Evolutionary conservation across 2,113 vertebrate species (phyloP).

Genomic region (Himantopus leucocephalus): DNA sequence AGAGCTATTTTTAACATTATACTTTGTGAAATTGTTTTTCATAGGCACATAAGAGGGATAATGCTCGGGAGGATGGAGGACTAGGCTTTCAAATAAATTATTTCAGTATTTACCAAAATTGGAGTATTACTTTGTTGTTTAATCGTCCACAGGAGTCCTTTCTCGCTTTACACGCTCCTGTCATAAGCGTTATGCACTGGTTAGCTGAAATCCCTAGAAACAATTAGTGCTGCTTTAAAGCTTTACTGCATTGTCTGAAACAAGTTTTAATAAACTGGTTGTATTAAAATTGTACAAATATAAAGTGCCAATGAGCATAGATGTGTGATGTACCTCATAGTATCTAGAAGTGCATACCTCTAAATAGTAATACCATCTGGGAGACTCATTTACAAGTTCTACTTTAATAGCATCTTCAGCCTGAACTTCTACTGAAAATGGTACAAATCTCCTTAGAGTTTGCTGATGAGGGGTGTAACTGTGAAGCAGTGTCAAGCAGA

Average conservation of each 20-base stretch:
- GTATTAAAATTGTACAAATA: neutral
- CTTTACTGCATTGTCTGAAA: neutral
- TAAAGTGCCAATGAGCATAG: neutral
- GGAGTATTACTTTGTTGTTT: neutral
- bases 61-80: neutral
- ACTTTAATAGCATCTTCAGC: neutral
- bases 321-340: neutral
- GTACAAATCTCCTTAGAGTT: neutral
- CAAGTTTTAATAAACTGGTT: neutral
- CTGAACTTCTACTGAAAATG: neutral
- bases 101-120: slow-evolving; percentile 11
- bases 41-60: neutral
- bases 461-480: neutral
- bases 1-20: neutral
- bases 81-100: slow-evolving; percentile 36
- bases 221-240: neutral
- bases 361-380: neutral
- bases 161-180: neutral
- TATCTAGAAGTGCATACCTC: neutral
- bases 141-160: neutral
- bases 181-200: neutral
- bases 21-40: neutral
- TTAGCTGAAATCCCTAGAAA: neutral
- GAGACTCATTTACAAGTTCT: neutral
- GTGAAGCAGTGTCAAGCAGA: neutral